Evolutionary conservation across 1,140 invertebrate genomes (phyloP).

Genomic region (Lepeophtheirus salmonis): DNA sequence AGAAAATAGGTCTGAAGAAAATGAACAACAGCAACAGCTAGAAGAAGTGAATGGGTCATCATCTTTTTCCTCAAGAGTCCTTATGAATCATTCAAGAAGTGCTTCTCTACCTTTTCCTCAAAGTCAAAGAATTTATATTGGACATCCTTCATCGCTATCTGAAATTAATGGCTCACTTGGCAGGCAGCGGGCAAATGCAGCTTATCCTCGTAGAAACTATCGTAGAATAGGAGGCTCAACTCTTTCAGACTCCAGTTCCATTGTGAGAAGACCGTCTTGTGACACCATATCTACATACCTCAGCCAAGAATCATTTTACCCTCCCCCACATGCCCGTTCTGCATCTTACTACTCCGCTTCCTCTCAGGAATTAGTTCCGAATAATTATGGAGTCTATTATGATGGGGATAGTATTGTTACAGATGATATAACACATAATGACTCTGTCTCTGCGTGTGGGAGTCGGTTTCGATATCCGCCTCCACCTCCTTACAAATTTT

Average conservation of each 20-base stretch:
- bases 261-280: slow-evolving; percentile 24
- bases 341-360: not conserved
- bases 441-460: not conserved
- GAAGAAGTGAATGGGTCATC: too few relatives aligned
- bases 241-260: slow-evolving; percentile 7
- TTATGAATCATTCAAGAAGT: not conserved
- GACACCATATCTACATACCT: slow-evolving; percentile 71
- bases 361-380: slow-evolving; percentile 10
- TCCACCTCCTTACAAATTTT: not conserved
- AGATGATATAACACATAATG: not conserved
- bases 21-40: too few relatives aligned
- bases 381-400: slow-evolving; percentile 6
- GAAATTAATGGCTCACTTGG: not conserved
- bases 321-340: too few relatives aligned
- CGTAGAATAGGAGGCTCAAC: not conserved
- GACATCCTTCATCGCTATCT: not conserved
- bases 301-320: slow-evolving; percentile 41
- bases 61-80: too few relatives aligned
- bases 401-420: slow-evolving; percentile 10
- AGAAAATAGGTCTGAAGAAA: not conserved
- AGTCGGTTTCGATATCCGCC: not conserved
- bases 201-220: too few relatives aligned
- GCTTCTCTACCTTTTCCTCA: not conserved
- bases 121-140: not conserved
- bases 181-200: too few relatives aligned